phyloP scores from a whole-genome alignment of 2,797 vertebrate genomes.

The Karalla daura region DNA sequence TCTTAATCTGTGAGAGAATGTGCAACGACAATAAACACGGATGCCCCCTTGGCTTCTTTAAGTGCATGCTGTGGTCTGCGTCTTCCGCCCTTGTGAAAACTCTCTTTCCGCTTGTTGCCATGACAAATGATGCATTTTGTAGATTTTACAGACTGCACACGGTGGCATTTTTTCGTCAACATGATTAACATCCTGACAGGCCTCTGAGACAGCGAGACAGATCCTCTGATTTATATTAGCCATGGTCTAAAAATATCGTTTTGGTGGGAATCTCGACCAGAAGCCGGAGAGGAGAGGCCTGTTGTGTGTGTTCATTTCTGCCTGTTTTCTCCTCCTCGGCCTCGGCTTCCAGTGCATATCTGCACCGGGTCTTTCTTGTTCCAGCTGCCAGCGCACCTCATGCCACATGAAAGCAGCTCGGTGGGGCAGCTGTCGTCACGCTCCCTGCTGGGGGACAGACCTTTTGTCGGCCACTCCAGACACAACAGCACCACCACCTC shows the following conservation, averaged over 20 bases:
- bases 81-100: constrained; percentile 16
- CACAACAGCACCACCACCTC: constrained; percentile 53
- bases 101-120: constrained; percentile 1
- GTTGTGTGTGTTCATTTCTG: not conserved
- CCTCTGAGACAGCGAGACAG: constrained; percentile 18
- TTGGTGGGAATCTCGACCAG: constrained; percentile 4
- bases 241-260: constrained; percentile 42
- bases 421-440: constrained; percentile 65
- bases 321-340: constrained; percentile 4
- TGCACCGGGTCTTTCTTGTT: constrained; percentile 2
- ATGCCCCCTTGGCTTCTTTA: not conserved
- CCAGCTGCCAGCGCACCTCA: constrained; percentile 71
- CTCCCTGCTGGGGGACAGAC: constrained; percentile 21
- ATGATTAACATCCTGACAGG: constrained; percentile 26
- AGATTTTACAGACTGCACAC: constrained; percentile 12
- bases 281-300: not conserved
- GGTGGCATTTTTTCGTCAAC: constrained; percentile 19
- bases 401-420: constrained; percentile 46
- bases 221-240: constrained; percentile 25
- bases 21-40: not conserved
- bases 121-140: constrained; percentile 17
- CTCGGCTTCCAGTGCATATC: constrained; percentile 15
- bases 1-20: no score
- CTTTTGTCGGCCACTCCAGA: constrained; percentile 52
- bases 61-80: no score